phyloP scores from a whole-genome alignment of 2,888 invertebrate genomes.

The Cataglyphis albicans region DNA sequence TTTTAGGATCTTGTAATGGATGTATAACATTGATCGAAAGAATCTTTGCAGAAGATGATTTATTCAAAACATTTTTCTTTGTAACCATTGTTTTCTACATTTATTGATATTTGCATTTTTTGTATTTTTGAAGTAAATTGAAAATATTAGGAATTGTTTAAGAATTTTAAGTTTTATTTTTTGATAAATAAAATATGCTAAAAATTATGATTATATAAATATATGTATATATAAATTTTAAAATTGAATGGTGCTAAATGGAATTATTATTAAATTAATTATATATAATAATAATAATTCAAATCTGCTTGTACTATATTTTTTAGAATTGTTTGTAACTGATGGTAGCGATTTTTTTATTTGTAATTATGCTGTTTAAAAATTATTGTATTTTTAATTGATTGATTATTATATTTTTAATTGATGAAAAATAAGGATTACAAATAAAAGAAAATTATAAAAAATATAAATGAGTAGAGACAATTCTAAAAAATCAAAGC shows the following conservation, averaged over 20 bases:
- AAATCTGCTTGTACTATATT: too few relatives aligned
- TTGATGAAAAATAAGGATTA: too few relatives aligned
- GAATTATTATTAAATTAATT: not conserved
- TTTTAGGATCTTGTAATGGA: not conserved
- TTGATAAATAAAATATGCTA: not conserved
- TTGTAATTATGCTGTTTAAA: too few relatives aligned
- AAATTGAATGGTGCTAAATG: not conserved
- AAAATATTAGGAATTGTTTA: not conserved
- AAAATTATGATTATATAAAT: not conserved
- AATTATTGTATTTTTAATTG: too few relatives aligned
- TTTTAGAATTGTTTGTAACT: too few relatives aligned
- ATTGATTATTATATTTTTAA: too few relatives aligned
- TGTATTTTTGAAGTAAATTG: not conserved
- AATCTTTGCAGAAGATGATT: not conserved
- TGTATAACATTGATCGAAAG: not conserved
- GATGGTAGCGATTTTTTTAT: too few relatives aligned
- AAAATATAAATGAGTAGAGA: too few relatives aligned
- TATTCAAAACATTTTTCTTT: not conserved
- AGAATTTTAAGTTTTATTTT: not conserved
- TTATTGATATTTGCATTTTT: conserved; percentile 14
- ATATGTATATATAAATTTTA: too few relatives aligned
- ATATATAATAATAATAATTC: not conserved
- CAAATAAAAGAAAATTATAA: too few relatives aligned
- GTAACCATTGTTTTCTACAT: not conserved
- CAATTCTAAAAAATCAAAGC: not conserved